Conservation (phyloP, 2,113 vertebrate genomes). For the Carettochelys insculpta region DNA sequence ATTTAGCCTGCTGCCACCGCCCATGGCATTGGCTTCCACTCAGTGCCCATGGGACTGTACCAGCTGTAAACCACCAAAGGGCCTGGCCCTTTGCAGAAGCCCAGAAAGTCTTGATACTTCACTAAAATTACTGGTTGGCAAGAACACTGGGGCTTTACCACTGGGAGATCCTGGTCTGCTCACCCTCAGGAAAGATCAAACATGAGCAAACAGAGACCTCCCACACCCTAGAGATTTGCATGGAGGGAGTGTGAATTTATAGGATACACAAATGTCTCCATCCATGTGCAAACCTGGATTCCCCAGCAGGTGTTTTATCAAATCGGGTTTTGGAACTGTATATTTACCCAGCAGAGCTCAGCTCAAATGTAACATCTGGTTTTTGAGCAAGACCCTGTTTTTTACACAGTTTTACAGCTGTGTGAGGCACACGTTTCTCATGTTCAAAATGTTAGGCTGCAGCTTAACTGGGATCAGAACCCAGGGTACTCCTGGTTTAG, state of each 20-base stretch:
- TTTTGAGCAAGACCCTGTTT: slow-evolving; percentile 31
- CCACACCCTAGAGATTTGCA: background rate
- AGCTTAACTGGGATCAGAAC: slow-evolving; percentile 60
- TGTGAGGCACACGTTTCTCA: slow-evolving; percentile 23
- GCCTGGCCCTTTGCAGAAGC: background rate
- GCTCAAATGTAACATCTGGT: slow-evolving; percentile 33
- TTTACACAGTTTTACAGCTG: slow-evolving; percentile 41
- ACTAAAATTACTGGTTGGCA: background rate
- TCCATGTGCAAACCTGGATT: background rate
- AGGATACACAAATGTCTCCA: background rate
- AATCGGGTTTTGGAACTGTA: background rate
- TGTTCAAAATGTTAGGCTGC: slow-evolving; percentile 41
- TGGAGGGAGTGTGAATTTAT: background rate
- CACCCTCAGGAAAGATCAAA: background rate
- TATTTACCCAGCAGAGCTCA: slow-evolving; percentile 5
- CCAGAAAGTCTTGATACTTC: background rate
- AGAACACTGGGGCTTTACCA: background rate
- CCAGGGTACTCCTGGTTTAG: slow-evolving; percentile 37
- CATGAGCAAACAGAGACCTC: background rate
- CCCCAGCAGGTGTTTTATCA: slow-evolving; percentile 30
- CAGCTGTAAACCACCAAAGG: background rate
- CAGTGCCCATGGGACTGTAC: background rate
- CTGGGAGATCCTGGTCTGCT: background rate
- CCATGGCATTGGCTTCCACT: background rate
- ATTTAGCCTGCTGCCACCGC: background rate